Percentiles rank a stretch among this genome's conserved stretches.
Conservation (phyloP, 2,113 vertebrate genomes). For the Amphiprion percula region DNA sequence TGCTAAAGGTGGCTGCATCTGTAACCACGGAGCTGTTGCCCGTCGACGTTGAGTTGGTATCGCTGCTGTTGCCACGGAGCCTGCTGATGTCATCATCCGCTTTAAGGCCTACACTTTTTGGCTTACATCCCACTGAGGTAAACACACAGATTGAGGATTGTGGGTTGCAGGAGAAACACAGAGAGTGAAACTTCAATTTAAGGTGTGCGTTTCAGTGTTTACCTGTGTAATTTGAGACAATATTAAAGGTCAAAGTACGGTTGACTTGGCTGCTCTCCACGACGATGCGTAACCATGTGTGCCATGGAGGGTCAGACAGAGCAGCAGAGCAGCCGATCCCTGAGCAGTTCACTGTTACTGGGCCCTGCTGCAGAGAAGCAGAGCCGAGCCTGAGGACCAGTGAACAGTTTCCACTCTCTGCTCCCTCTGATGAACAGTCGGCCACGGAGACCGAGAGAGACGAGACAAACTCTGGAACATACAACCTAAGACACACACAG, state of each 20-base stretch:
- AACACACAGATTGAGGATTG: not conserved
- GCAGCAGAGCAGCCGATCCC: conserved; percentile 80
- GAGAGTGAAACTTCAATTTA: not conserved
- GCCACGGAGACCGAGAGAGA: conserved; percentile 85
- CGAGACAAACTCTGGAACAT: conserved; percentile 88
- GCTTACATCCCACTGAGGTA: conserved; percentile 81
- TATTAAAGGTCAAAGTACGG: conserved; percentile 76
- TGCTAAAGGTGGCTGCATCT: not conserved
- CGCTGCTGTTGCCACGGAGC: conserved; percentile 59
- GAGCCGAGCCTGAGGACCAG: conserved; percentile 88
- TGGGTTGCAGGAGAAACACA: not conserved
- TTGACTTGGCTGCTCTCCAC: conserved; percentile 83
- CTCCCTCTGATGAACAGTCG: conserved; percentile 74
- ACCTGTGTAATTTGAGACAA: conserved; percentile 90
- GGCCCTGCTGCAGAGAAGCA: conserved; percentile 78
- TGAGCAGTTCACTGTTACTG: conserved; percentile 84
- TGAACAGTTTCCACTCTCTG: conserved; percentile 64
- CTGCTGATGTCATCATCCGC: conserved; percentile 62
- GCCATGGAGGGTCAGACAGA: conserved; percentile 90
- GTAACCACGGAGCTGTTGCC: conserved; percentile 37
- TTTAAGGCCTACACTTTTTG: conserved; percentile 75
- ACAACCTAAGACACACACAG: conserved; percentile 83
- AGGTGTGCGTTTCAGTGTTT: not conserved
- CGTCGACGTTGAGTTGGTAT: conserved; percentile 27
- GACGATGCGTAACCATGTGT: conserved; percentile 89